Evolutionary conservation across 1,140 invertebrate genomes (phyloP).

Genomic region (Lerema accius): DNA sequence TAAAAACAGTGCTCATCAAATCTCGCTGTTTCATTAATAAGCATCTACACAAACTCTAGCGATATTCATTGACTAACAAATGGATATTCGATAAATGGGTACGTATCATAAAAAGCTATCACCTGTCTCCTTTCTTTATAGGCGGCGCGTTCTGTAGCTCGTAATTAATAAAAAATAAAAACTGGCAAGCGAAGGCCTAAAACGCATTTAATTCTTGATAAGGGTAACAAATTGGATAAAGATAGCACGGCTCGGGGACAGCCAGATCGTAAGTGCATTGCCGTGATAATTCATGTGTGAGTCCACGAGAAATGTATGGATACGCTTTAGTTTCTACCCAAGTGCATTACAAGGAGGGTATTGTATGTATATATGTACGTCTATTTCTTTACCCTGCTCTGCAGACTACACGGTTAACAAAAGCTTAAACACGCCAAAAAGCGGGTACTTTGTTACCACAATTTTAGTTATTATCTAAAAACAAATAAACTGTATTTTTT

Average conservation of each 20-base stretch:
- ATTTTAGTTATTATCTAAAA: too few relatives aligned
- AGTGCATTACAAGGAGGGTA: too few relatives aligned
- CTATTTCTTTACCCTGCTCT: too few relatives aligned
- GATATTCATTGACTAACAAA: slow-evolving; percentile 62
- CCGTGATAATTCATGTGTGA: slow-evolving; percentile 69
- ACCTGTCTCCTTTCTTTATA: slow-evolving; percentile 46
- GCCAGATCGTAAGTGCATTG: slow-evolving; percentile 81
- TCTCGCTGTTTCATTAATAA: slow-evolving; percentile 37
- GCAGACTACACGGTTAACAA: too few relatives aligned
- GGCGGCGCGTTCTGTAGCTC: slow-evolving; percentile 45
- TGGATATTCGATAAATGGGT: slow-evolving; percentile 59
- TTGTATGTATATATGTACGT: too few relatives aligned
- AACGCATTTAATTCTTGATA: slow-evolving; percentile 82
- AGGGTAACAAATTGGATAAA: slow-evolving; percentile 82
- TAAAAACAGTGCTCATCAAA: slow-evolving; percentile 36
- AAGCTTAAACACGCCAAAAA: too few relatives aligned
- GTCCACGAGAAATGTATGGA: slow-evolving; percentile 47
- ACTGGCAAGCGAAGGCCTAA: slow-evolving; percentile 65
- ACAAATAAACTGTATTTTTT: too few relatives aligned
- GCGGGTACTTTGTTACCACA: too few relatives aligned
- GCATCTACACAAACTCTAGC: slow-evolving; percentile 30
- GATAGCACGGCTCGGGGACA: slow-evolving; percentile 74
- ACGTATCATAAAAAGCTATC: slow-evolving; percentile 58
- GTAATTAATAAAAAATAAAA: slow-evolving; percentile 80
- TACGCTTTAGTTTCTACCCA: too few relatives aligned